Percentiles rank a stretch among this genome's conserved stretches.
Conservation (phyloP, 2,888 invertebrate genomes). For the Petrolisthes cinctipes region DNA sequence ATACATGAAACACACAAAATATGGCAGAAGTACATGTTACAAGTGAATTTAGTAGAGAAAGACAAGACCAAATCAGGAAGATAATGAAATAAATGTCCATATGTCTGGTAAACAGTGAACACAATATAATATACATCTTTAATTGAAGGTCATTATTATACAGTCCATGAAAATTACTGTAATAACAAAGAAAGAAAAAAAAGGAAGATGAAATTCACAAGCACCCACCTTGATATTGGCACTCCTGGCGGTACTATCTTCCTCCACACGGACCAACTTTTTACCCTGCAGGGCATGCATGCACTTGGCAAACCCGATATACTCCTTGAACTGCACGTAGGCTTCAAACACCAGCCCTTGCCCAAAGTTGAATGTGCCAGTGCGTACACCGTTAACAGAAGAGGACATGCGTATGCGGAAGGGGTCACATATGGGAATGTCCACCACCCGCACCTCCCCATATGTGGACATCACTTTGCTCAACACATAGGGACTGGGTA, state of each 20-base stretch:
- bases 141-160: too few relatives aligned
- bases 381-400: constrained; percentile 82
- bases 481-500: constrained; percentile 70
- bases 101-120: too few relatives aligned
- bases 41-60: background rate
- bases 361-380: constrained; percentile 79
- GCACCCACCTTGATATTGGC: constrained; percentile 72
- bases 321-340: constrained; percentile 93
- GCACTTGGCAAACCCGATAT: constrained; percentile 91
- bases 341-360: constrained; percentile 89
- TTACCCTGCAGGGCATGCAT: constrained; percentile 93
- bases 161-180: too few relatives aligned
- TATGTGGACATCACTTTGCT: constrained; percentile 86
- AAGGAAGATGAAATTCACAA: too few relatives aligned
- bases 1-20: too few relatives aligned
- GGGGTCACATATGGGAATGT: constrained; percentile 90
- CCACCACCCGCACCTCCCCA: constrained; percentile 88
- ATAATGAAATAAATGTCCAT: background rate
- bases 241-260: constrained; percentile 74
- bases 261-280: constrained; percentile 85
- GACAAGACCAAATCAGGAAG: background rate
- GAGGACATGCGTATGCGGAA: constrained; percentile 85
- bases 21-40: too few relatives aligned
- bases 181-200: too few relatives aligned
- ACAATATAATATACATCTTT: too few relatives aligned